phyloP scores from a whole-genome alignment of 1,140 invertebrate genomes.

The Bilobella aurantiaca region DNA sequence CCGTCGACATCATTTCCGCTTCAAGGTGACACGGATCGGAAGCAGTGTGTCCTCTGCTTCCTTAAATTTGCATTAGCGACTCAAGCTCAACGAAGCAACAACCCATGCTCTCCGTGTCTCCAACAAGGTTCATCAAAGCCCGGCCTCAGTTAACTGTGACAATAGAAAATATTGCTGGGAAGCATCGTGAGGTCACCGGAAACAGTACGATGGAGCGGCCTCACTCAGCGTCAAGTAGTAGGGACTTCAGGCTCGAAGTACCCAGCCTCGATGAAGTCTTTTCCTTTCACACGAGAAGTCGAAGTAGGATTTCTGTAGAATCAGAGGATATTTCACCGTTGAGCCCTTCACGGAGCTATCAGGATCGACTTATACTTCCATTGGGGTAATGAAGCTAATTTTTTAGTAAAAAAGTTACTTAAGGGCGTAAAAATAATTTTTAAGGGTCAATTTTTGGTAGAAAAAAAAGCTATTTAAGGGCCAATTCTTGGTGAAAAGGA shows the following conservation, averaged over 20 bases:
- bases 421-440: not conserved
- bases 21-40: not conserved
- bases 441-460: not conserved
- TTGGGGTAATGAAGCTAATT: not conserved
- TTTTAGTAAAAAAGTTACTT: not conserved
- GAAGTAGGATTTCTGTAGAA: not conserved
- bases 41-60: not conserved
- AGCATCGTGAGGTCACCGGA: too few relatives aligned
- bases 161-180: not conserved
- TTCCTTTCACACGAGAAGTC: not conserved
- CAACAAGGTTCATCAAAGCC: not conserved
- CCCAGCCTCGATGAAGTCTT: not conserved
- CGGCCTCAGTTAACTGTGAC: not conserved
- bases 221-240: not conserved
- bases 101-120: not conserved
- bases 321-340: not conserved
- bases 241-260: not conserved
- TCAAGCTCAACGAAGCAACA: not conserved
- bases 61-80: not conserved
- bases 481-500: too few relatives aligned
- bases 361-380: slow-evolving; percentile 2
- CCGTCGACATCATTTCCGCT: not conserved
- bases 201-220: not conserved
- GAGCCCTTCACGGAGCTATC: not conserved
- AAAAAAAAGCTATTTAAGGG: not conserved